A percentile compares a stretch with the other conserved stretches of the same genome.
Evolutionary conservation across 2,113 vertebrate genomes (phyloP).

Genomic region (Cebidichthys violaceus): DNA sequence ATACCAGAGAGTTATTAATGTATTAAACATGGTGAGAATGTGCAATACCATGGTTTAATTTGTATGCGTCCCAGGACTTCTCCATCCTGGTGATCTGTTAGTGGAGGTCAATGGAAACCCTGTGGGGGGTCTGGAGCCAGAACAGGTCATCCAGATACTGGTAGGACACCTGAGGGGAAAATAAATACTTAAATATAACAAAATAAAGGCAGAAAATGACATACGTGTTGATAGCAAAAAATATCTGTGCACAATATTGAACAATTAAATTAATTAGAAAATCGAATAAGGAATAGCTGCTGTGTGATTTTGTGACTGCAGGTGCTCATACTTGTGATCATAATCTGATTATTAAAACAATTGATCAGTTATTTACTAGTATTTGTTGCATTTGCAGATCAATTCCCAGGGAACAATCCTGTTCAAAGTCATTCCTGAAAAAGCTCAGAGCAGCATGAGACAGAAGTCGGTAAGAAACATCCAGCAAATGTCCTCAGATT

Average conservation of each 20-base stretch:
- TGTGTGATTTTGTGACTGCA: background rate
- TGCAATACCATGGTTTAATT: background rate
- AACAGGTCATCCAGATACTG: constrained; percentile 92
- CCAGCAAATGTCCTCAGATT: background rate
- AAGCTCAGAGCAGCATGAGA: constrained; percentile 83
- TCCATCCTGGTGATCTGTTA: constrained; percentile 91
- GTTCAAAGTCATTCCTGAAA: constrained; percentile 93
- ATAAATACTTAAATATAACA: background rate
- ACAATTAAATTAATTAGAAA: background rate
- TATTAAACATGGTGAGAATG: background rate
- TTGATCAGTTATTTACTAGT: background rate
- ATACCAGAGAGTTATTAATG: no score
- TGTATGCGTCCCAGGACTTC: constrained; percentile 82
- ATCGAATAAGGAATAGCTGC: background rate
- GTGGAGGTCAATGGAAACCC: constrained; percentile 93
- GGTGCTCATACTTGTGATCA: background rate
- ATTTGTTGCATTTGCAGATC: constrained; percentile 75
- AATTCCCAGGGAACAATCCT: constrained; percentile 89
- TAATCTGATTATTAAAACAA: background rate
- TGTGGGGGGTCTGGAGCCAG: constrained; percentile 90
- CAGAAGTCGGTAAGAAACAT: constrained; percentile 84
- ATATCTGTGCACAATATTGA: background rate
- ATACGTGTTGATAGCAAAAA: no score
- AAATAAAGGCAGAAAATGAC: background rate
- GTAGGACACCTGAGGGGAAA: constrained; percentile 72